phyloP scores from a whole-genome alignment of 2,888 invertebrate genomes.

The Crepidodera aurea region DNA sequence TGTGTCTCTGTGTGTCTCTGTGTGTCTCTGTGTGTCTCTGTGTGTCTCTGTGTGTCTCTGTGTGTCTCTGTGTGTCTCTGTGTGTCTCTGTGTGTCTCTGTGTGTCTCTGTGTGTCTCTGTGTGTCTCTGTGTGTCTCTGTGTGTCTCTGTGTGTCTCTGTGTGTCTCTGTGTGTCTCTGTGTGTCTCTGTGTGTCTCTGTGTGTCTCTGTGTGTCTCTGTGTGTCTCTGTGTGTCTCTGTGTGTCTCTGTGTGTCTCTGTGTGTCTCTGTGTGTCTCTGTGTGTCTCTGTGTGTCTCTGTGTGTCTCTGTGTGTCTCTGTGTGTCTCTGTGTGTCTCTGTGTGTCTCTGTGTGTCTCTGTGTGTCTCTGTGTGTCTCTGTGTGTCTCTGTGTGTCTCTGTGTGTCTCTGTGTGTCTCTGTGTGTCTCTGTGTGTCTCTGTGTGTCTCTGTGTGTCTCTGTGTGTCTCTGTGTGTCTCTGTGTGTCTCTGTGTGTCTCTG shows the following conservation, averaged over 20 bases:
- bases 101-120: neutral
- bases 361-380: neutral
- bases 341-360: neutral
- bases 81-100: neutral
- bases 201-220: neutral
- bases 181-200: neutral
- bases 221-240: neutral
- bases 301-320: neutral
- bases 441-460: neutral
- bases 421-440: neutral
- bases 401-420: neutral
- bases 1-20: neutral
- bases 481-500: neutral
- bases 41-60: neutral
- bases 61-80: neutral
- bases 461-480: neutral
- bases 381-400: neutral
- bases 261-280: neutral
- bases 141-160: neutral
- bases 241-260: neutral
- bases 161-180: neutral
- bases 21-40: neutral
- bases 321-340: neutral
- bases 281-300: neutral
- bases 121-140: neutral